phyloP scores from a whole-genome alignment of 64 coral and sea anemone species.

The Pocillopora damicornis region DNA sequence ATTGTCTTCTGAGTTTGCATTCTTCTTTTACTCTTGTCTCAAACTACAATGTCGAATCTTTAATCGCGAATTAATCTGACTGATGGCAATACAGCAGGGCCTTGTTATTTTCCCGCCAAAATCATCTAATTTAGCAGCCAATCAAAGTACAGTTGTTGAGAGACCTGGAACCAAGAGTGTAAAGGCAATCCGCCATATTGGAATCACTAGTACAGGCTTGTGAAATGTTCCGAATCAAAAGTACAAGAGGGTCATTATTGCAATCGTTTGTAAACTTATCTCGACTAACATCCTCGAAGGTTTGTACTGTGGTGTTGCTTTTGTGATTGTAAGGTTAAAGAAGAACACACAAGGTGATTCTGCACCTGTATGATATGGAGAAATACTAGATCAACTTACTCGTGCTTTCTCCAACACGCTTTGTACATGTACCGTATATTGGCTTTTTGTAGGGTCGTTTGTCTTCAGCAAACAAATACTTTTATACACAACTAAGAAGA shows the following conservation, averaged over 20 bases:
- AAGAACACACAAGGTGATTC: neutral
- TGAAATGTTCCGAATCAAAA: constrained; percentile 30
- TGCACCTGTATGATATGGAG: neutral
- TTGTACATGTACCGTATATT: neutral
- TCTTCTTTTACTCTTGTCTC: neutral
- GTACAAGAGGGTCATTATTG: neutral
- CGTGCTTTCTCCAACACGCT: no score
- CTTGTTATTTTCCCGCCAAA: constrained; percentile 30
- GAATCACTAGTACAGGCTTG: neutral
- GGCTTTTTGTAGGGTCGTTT: neutral
- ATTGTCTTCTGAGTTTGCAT: constrained; percentile 49
- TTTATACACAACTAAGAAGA: neutral
- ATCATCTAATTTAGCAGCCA: neutral
- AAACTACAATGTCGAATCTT: neutral
- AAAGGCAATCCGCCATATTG: constrained; percentile 11
- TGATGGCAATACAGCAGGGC: neutral
- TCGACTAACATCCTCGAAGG: constrained; percentile 1
- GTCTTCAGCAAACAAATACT: neutral
- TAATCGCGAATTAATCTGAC: neutral
- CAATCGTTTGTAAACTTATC: constrained; percentile 1
- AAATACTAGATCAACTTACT: neutral
- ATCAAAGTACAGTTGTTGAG: neutral
- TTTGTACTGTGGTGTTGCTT: neutral
- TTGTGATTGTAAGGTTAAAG: neutral
- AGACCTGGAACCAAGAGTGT: neutral